Base-by-base conservation (phyloP, 37 sponge, comb jelly and placozoan genomes). In the Diacarnus erythraeanus region DNA sequence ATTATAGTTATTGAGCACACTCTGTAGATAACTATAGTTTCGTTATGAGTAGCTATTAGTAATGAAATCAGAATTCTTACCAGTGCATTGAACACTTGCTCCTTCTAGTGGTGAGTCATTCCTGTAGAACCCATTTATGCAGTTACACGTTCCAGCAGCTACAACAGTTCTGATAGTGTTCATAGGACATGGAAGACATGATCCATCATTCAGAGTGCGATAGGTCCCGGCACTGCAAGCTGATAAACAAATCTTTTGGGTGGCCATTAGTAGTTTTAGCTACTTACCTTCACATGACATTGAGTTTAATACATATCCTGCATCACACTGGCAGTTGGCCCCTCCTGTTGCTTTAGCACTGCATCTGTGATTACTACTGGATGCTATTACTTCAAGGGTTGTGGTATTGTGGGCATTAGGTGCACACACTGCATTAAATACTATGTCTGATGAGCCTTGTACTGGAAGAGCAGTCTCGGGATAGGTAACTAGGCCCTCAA, bases 171-270 rank as follows among this genome's bases (percentile, higher is more conserved):
- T 8, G 9, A 9, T 12, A 29, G 72, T 71, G 21, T n/a, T 71
- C 38, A 25, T 43, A 29, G 72, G 72, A 71, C 72, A 71, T 2
- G 42, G 6, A 15, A 22, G 72, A 23, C 72, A 71, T 10, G 42
- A 15, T 42, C 43, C 41, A 43, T 71, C 72, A 44, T 18, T 71
- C 4, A 41, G n/a, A 43, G 42, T 25, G 41, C 72, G 42, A 40
- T 71, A 71, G 12, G 22, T 41, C 4, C 72, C 72, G 41, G 72
- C 44, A 44, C 66, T n/a, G 27, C 72, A 71, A 23, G 72, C 72
- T 71, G 36, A 3, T 10, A 26, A 20, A 20, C n/a, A n/a, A n/a
- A n/a, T n/a, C n/a, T n/a, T n/a, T n/a, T n/a, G n/a, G n/a, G n/a
- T n/a, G n/a, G n/a, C n/a, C n/a, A n/a, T n/a, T n/a, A n/a, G n/a